These are phyloP conservation scores for Coelinius sp. DNA, from an alignment of 2,888 invertebrate species.

Conservation along the genomic window DNA sequence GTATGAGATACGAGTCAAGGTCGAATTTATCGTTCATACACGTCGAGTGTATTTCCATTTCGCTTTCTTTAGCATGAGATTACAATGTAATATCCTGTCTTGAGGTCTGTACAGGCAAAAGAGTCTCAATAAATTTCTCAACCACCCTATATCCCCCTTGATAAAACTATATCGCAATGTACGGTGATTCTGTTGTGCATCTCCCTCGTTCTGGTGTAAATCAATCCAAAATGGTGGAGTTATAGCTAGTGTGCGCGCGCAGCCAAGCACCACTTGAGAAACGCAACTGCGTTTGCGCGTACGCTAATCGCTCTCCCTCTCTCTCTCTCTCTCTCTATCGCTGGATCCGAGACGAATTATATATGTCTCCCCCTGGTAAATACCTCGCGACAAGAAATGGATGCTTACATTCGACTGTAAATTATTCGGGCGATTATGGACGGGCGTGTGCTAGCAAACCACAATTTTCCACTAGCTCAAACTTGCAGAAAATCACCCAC, in stretches of 20 bases:
- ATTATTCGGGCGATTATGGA: conserved; percentile 56
- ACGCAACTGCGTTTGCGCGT: conserved; percentile 31
- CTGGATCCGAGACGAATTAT: conserved; percentile 53
- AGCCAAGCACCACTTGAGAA: conserved; percentile 22
- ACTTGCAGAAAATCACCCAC: conserved; percentile 45
- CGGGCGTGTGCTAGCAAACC: conserved; percentile 4
- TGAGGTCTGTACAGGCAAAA: conserved; percentile 48
- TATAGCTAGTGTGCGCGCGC: conserved; percentile 44
- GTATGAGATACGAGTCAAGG: conserved; percentile 40
- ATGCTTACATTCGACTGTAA: conserved; percentile 62
- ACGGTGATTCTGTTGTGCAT: conserved; percentile 22
- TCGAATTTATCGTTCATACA: conserved; percentile 56
- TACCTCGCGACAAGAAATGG: conserved; percentile 53
- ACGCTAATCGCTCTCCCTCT: conserved; percentile 55
- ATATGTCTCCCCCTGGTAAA: conserved; percentile 57
- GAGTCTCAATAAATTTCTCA: conserved; percentile 61
- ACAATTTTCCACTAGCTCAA: conserved; percentile 43
- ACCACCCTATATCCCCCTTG: conserved; percentile 27
- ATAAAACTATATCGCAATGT: conserved; percentile 56
- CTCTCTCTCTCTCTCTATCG: conserved; percentile 28
- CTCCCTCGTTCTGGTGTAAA: conserved; percentile 57
- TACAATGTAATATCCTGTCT: conserved; percentile 58
- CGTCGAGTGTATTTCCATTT: conserved; percentile 47
- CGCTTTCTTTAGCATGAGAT: conserved; percentile 55
- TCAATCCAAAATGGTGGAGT: conserved; percentile 64